Conservation (phyloP, 2,888 invertebrate species). For the Imbricaverruca yamaguchii region DNA sequence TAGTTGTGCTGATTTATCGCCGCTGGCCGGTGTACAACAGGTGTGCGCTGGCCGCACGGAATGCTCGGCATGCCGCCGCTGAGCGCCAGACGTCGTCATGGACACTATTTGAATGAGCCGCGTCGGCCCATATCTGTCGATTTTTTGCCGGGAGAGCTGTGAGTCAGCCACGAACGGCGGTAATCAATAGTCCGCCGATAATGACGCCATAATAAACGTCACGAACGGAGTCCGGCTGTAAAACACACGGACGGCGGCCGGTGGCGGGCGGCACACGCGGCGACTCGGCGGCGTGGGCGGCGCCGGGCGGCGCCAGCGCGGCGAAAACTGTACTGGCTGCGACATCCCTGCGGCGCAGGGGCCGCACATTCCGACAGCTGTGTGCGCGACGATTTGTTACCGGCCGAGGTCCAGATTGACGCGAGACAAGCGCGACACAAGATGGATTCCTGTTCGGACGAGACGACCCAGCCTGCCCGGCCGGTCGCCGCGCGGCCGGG, state of each 20-base stretch:
- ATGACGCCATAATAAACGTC: neutral
- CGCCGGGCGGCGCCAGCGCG: too few species aligned
- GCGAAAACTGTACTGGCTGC: neutral
- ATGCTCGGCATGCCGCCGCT: neutral
- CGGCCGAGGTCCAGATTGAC: neutral
- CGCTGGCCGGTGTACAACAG: slow-evolving; percentile 3
- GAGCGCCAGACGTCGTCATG: neutral
- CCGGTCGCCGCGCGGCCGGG: too few species aligned
- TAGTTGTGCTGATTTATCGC: slow-evolving; percentile 1
- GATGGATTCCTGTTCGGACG: slow-evolving; percentile 1
- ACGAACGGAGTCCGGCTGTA: neutral
- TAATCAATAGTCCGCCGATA: neutral
- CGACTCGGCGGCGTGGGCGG: too few species aligned
- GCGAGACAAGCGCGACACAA: slow-evolving; percentile 15
- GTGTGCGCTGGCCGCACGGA: neutral
- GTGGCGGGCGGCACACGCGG: too few species aligned
- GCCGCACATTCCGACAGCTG: neutral
- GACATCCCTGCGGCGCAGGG: neutral
- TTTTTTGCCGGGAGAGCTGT: neutral
- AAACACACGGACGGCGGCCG: neutral
- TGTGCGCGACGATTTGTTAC: neutral
- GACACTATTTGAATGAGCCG: neutral
- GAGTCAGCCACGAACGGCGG: neutral
- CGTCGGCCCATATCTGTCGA: neutral
- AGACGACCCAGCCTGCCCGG: too few species aligned